Conservation (phyloP, 2,888 invertebrate species). For the Aelia acuminata region DNA sequence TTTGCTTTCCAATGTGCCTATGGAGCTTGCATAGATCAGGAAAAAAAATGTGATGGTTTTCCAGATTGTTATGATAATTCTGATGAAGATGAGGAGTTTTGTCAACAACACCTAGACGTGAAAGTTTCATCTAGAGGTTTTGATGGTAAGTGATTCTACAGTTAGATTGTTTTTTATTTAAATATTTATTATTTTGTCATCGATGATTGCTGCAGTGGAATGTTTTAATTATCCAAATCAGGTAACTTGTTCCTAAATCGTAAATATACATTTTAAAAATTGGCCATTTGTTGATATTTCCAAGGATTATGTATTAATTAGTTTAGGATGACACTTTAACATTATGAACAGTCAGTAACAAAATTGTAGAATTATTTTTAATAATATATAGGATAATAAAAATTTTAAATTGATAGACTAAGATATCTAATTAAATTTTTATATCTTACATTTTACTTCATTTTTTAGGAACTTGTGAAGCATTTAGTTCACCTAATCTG, state of each 20-base stretch:
- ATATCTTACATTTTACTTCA: not conserved
- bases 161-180: not conserved
- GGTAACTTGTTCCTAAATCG: too few species aligned
- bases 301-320: too few species aligned
- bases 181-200: too few species aligned
- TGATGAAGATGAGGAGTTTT: slow-evolving; percentile 69
- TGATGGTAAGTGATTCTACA: not conserved
- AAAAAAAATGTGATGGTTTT: slow-evolving; percentile 72
- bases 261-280: too few species aligned
- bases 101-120: slow-evolving; percentile 26
- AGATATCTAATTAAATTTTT: not conserved
- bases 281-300: too few species aligned
- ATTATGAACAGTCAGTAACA: too few species aligned
- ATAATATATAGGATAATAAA: too few species aligned
- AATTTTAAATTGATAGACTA: not conserved
- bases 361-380: too few species aligned
- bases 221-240: too few species aligned
- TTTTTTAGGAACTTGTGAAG: slow-evolving; percentile 33
- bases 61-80: slow-evolving; percentile 72
- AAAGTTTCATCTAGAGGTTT: not conserved
- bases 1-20: slow-evolving; percentile 76
- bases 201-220: too few species aligned
- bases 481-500: not conserved
- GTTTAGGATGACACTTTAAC: too few species aligned
- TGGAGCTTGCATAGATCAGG: slow-evolving; percentile 76